These are phyloP conservation scores for Actenoides lindsayi DNA, from an alignment of 2,113 vertebrate species.

Conservation along the genomic window DNA sequence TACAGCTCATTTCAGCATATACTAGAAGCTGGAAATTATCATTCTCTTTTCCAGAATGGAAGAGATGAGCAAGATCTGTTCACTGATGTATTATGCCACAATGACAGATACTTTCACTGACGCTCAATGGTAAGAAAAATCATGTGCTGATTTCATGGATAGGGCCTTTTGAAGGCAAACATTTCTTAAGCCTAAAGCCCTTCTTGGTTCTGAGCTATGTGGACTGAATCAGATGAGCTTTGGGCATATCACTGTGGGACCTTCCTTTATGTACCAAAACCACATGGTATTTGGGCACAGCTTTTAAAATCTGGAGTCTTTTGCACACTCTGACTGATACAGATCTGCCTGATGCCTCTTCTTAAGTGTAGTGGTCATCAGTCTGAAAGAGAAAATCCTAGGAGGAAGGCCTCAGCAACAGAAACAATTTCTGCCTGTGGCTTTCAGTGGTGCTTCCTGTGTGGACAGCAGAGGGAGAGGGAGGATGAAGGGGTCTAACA, in stretches of 20 bases:
- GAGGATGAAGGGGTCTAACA: background rate
- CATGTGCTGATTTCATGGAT: background rate
- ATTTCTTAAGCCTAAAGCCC: background rate
- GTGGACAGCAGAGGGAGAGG: background rate
- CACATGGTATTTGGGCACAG: background rate
- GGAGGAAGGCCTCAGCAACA: background rate
- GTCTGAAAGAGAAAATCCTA: background rate
- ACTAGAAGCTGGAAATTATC: background rate
- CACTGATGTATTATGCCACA: background rate
- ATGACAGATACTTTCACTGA: background rate
- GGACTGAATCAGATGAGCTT: background rate
- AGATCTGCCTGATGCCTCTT: background rate
- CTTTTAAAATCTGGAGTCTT: background rate
- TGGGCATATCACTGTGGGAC: background rate
- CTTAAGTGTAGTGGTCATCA: background rate
- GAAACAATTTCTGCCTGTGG: background rate
- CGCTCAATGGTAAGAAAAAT: background rate
- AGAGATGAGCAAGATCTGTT: background rate
- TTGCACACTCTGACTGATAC: background rate
- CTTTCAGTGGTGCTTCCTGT: background rate
- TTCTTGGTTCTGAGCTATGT: background rate
- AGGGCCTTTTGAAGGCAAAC: background rate
- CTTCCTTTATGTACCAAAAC: background rate
- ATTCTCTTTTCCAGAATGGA: background rate
- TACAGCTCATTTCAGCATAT: background rate